Evolutionary conservation across 2,888 invertebrate species (phyloP).

Genomic region (Melitaea athalia): DNA sequence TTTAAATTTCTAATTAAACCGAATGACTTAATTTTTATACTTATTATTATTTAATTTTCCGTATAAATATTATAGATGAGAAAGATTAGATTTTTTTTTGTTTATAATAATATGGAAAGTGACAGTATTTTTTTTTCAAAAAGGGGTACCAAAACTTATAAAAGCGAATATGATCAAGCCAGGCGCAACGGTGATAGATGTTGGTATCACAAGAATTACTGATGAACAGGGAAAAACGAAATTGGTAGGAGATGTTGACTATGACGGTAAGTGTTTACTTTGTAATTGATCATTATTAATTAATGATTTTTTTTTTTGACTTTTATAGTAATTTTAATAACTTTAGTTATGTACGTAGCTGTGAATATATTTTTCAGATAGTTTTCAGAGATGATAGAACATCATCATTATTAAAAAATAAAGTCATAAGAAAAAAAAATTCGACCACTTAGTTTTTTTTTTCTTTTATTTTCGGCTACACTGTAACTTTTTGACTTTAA

Average conservation of each 20-base stretch:
- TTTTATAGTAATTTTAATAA: not conserved
- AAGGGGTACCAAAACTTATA: constrained; percentile 88
- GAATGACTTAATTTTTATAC: not conserved
- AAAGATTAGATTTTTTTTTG: not conserved
- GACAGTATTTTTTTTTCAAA: constrained; percentile 26
- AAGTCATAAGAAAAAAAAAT: too few species aligned
- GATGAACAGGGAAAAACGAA: constrained; percentile 86
- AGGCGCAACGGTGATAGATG: constrained; percentile 94
- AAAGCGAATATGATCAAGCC: constrained; percentile 93
- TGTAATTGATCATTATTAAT: not conserved
- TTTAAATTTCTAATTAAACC: not conserved
- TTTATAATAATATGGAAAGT: not conserved
- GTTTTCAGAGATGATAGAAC: too few species aligned
- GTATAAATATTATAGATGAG: not conserved
- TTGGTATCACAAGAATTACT: constrained; percentile 90
- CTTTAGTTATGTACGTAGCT: not conserved
- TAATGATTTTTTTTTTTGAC: not conserved
- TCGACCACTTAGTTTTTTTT: too few species aligned
- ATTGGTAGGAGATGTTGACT: constrained; percentile 95
- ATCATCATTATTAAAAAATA: too few species aligned
- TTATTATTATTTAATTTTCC: not conserved
- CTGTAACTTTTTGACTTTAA: too few species aligned
- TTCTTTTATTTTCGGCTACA: too few species aligned
- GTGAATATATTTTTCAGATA: not conserved
- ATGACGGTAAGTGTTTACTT: constrained; percentile 83